Conservation (phyloP, 2,113 vertebrate genomes). For the Phylloscopus whistleri region DNA sequence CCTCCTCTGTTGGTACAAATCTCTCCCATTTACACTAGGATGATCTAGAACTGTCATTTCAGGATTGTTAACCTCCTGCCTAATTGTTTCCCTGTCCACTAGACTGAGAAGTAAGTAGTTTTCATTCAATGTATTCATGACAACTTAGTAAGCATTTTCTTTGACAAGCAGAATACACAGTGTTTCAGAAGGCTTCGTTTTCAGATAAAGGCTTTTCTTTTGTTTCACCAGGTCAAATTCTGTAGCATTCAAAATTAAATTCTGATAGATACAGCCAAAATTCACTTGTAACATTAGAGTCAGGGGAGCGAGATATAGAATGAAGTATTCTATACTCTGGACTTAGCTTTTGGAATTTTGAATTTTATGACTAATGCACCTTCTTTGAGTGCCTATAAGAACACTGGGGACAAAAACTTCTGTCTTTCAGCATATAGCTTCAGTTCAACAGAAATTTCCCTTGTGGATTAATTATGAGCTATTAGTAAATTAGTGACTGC, state of each 20-base stretch:
- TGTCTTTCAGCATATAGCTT: not conserved
- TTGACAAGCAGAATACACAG: conserved; percentile 17
- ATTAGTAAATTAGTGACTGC: not conserved
- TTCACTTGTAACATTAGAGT: not conserved
- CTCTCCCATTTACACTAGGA: not conserved
- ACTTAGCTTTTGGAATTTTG: not conserved
- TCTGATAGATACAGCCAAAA: not conserved
- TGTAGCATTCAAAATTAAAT: not conserved
- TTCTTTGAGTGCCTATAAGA: not conserved
- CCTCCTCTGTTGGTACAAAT: not conserved
- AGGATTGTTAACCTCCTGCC: conserved; percentile 2
- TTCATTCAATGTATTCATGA: conserved; percentile 16
- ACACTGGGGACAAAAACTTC: not conserved
- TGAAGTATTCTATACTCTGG: not conserved
- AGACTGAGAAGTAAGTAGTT: conserved; percentile 41
- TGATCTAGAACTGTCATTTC: conserved; percentile 8
- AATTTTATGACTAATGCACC: not conserved
- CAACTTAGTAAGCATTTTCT: conserved; percentile 46
- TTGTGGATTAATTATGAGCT: not conserved
- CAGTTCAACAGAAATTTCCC: not conserved
- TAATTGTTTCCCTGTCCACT: conserved; percentile 30
- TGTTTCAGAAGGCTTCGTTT: not conserved
- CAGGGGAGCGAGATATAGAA: not conserved
- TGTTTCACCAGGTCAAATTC: not conserved
- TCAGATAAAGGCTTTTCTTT: conserved; percentile 5